phyloP scores from a whole-genome alignment of 1,140 invertebrate genomes.

The Caenorhabditis remanei region DNA sequence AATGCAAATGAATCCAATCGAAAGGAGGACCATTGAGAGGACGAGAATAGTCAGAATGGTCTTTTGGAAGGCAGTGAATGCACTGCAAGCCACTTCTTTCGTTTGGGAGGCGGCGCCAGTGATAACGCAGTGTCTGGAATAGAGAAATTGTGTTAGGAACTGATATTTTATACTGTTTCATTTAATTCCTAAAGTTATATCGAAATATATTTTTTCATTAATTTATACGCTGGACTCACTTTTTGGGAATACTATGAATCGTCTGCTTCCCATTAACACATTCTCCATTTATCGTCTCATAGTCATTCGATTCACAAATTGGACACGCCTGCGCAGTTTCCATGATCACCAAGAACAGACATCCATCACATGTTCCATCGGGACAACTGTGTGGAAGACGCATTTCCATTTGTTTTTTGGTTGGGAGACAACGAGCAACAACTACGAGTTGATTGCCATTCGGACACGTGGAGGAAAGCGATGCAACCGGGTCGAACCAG shows the following conservation, averaged over 20 bases:
- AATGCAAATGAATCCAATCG: constrained; percentile 80
- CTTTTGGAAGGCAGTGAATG: constrained; percentile 76
- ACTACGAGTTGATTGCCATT: constrained; percentile 80
- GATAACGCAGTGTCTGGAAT: constrained; percentile 74
- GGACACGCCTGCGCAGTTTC: constrained; percentile 80
- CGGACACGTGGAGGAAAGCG: constrained; percentile 80
- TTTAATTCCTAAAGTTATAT: no score
- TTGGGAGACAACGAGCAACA: constrained; percentile 79
- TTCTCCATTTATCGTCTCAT: constrained; percentile 80
- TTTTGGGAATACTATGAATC: constrained; percentile 80
- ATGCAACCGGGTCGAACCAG: constrained; percentile 61
- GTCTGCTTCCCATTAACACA: constrained; percentile 80
- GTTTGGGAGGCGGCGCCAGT: constrained; percentile 61
- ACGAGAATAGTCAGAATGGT: constrained; percentile 78
- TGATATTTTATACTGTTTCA: neutral
- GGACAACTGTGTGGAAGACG: constrained; percentile 80
- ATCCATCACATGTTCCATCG: constrained; percentile 83
- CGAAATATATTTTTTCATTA: neutral
- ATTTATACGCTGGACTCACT: constrained; percentile 71
- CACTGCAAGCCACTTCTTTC: constrained; percentile 68
- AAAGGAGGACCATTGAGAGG: constrained; percentile 79
- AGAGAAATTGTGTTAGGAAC: no score
- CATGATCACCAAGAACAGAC: constrained; percentile 81
- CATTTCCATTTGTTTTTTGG: constrained; percentile 51
- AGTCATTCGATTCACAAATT: constrained; percentile 79